Evolutionary conservation across 2,888 invertebrate species (phyloP), one percentile per base, ranked within the genome.

Genomic region (Sthenelais limicola): DNA sequence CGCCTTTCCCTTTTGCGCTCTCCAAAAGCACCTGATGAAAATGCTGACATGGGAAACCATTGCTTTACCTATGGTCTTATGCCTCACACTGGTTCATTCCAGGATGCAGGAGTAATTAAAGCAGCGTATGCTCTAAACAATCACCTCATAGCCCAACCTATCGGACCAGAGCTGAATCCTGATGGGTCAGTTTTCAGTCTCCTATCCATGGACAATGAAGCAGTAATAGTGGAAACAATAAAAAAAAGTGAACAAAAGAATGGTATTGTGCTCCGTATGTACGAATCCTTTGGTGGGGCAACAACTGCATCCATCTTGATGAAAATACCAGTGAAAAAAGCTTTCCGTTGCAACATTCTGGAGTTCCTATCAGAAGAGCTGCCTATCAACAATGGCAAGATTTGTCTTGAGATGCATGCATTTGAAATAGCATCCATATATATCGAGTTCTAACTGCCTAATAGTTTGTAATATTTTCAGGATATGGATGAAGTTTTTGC

Each of bases 21-120:
- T 0, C 87, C 90, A 0, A 90, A 90, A 80, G 83, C 86, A 21
- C 90, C 90, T 1, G 90, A 90, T 81, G 82, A 82, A 2, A 82
- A 82, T n/a, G 88, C 89, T 28, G 90, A 90, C 78, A 90, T 89
- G 86, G 85, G 86, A 49, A 73, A 72, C 0, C 90, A 90, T 76
- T 78, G 77, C 18, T 89, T 90, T 78, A 83, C 86, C 26, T 90
- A 90, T 32, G 78, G 75, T 47, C 54, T 76, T 24, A 76, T 79
- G 76, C 78, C 78, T 4, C 79, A 79, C 51, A 62, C 70, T 24
- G 78, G 79, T 79, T 74, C 73, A 0, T 78, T 88, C 69, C 89
- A 89, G 74, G 80, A 83, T 33, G 85, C 88, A 33, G 87, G 87
- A 35, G 88, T 89, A 15, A 87, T 89, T 47, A 84, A 86, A 66